Conservation (phyloP, 2,888 invertebrate species). For the Lissocephala sabroskyi region DNA sequence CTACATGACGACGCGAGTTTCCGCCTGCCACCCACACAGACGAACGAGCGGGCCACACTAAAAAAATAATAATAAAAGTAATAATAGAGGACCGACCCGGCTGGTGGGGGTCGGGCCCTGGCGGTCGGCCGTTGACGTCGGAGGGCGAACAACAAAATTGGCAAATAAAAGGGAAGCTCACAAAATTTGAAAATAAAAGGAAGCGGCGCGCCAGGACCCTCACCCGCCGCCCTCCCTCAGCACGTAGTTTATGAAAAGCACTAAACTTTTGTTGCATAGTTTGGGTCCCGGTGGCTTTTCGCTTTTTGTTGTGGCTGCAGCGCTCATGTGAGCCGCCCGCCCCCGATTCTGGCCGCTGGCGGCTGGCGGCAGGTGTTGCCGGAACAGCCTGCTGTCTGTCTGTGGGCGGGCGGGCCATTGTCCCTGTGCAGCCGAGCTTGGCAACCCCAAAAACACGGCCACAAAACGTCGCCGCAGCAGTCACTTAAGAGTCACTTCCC, state of each 20-base stretch:
- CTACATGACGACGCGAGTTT: conserved; percentile 21
- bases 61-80: conserved; percentile 56
- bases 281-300: too few relatives aligned
- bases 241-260: conserved; percentile 53
- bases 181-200: too few relatives aligned
- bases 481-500: conserved; percentile 44
- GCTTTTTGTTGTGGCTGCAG: too few relatives aligned
- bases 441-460: conserved; percentile 44
- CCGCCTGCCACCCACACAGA: conserved; percentile 11
- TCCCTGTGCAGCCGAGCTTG: conserved; percentile 54
- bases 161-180: conserved; percentile 32
- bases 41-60: conserved; percentile 28
- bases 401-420: conserved; percentile 27
- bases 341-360: too few relatives aligned
- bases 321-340: too few relatives aligned
- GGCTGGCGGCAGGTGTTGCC: conserved; percentile 2
- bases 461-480: conserved; percentile 47
- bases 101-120: too few relatives aligned
- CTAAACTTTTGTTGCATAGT: conserved; percentile 42
- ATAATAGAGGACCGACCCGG: conserved; percentile 31
- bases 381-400: neutral
- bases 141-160: conserved; percentile 24
- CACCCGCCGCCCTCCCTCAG: conserved; percentile 1
- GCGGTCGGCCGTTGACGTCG: conserved; percentile 18
- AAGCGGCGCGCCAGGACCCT: too few relatives aligned